phyloP scores from a whole-genome alignment of 2,888 invertebrate genomes.

The Dasysyrphus albostriatus region DNA sequence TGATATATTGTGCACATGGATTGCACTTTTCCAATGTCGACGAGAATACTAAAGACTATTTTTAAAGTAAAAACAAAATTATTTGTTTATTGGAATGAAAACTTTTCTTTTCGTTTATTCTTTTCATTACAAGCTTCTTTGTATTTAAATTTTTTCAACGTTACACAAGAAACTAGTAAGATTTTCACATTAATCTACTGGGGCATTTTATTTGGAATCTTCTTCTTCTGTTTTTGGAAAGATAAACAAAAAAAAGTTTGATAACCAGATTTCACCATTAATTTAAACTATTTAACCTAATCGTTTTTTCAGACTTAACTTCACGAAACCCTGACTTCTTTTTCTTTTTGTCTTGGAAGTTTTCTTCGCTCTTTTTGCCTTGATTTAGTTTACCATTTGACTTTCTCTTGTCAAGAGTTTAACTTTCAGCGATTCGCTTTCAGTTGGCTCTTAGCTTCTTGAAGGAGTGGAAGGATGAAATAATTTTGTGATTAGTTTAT shows the following conservation, averaged over 20 bases:
- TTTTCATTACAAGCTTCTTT: background rate
- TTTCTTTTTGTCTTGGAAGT: constrained; percentile 47
- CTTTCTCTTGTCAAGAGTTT: background rate
- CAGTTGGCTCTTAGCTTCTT: constrained; percentile 80
- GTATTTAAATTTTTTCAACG: background rate
- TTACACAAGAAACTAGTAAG: no score
- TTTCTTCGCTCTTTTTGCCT: background rate
- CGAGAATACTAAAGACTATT: no score
- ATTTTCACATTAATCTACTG: constrained; percentile 69
- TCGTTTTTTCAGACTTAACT: constrained; percentile 79
- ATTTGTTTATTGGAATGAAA: no score
- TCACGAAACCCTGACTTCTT: constrained; percentile 81
- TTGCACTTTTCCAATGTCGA: no score
- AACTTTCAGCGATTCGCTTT: background rate
- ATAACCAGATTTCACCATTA: background rate
- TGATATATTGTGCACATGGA: no score
- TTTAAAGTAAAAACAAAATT: no score
- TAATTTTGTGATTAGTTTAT: no score
- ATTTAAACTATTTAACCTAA: constrained; percentile 65
- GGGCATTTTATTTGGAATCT: constrained; percentile 82
- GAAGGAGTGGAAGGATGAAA: no score
- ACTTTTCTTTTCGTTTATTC: no score
- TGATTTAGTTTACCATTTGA: background rate
- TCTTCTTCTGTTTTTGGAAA: constrained; percentile 79
- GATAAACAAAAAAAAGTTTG: background rate